Percentiles rank a stretch among this genome's conserved stretches.
These are phyloP conservation scores for Riptortus pedestris DNA, from an alignment of 1,140 invertebrate genomes.

Conservation along the genomic window DNA sequence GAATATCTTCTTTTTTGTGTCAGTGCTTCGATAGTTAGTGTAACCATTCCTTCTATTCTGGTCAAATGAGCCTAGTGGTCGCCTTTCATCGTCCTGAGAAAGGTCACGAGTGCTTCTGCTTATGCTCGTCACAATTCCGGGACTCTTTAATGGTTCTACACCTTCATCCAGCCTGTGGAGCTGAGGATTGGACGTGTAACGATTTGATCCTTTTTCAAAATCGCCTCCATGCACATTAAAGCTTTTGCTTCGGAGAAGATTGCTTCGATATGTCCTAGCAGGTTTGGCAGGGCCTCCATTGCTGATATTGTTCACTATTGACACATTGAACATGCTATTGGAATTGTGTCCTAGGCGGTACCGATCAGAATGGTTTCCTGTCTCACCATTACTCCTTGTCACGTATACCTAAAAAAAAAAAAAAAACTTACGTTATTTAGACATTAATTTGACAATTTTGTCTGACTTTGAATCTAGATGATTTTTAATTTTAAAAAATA, in stretches of 20 bases:
- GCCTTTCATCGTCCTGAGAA: constrained; percentile 33
- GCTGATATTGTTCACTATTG: constrained; percentile 53
- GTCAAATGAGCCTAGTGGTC: constrained; percentile 33
- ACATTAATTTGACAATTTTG: background rate
- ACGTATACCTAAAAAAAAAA: constrained; percentile 29
- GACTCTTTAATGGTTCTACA: constrained; percentile 64
- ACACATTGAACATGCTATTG: constrained; percentile 62
- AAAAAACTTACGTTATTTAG: background rate
- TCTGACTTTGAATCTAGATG: background rate
- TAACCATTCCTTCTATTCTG: constrained; percentile 38
- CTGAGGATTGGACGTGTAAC: constrained; percentile 65
- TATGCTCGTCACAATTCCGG: constrained; percentile 70
- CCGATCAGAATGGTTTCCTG: background rate
- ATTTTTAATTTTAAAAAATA: background rate
- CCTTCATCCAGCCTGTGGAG: constrained; percentile 55
- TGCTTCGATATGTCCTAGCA: constrained; percentile 59
- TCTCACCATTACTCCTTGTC: constrained; percentile 30
- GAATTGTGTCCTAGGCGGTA: constrained; percentile 36
- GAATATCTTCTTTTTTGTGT: constrained; percentile 56
- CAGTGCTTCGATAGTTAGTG: constrained; percentile 33
- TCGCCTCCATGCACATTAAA: constrained; percentile 60
- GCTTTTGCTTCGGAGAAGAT: constrained; percentile 66
- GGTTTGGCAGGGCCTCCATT: constrained; percentile 56
- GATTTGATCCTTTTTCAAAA: constrained; percentile 29
- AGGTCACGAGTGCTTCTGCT: constrained; percentile 68